A percentile compares a stretch with the other conserved stretches of the same genome.
phyloP scores from a whole-genome alignment of 2,797 vertebrate genomes.

The Aplochiton taeniatus region DNA sequence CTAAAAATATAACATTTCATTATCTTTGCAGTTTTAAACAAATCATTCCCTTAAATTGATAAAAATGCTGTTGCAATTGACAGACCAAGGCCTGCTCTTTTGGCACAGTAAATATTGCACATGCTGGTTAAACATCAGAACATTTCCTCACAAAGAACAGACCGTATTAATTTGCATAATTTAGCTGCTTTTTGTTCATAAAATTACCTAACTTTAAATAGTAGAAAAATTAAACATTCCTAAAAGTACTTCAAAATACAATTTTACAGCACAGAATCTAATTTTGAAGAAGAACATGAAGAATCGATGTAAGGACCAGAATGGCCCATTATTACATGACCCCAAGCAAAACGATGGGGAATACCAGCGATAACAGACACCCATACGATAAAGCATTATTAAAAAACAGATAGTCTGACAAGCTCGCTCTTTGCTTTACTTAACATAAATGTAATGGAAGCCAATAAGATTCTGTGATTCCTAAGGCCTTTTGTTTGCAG shows the following conservation, averaged over 20 bases:
- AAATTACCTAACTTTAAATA: too few relatives aligned
- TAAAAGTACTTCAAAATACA: too few relatives aligned
- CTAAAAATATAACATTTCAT: conserved; percentile 66
- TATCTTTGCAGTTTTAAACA: conserved; percentile 62
- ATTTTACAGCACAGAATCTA: too few relatives aligned
- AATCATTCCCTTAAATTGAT: conserved; percentile 55
- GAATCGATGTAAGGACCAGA: too few relatives aligned
- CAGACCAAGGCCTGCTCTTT: conserved; percentile 10
- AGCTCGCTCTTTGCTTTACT: conserved; percentile 7
- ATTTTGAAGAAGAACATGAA: too few relatives aligned
- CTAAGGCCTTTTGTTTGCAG: conserved; percentile 15
- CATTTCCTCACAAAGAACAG: background rate
- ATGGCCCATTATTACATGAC: too few relatives aligned
- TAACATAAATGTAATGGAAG: conserved; percentile 14
- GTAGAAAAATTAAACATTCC: too few relatives aligned
- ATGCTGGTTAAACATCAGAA: conserved; percentile 30
- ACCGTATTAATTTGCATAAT: background rate
- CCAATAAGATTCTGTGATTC: conserved; percentile 16
- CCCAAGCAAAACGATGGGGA: too few relatives aligned
- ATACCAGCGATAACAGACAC: background rate
- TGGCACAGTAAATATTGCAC: conserved; percentile 36
- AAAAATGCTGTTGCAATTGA: conserved; percentile 44
- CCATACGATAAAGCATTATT: conserved; percentile 2
- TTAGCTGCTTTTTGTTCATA: background rate
- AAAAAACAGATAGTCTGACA: conserved; percentile 11